Conservation (phyloP, 2,113 vertebrate species). For the Nematolebias whitei region DNA sequence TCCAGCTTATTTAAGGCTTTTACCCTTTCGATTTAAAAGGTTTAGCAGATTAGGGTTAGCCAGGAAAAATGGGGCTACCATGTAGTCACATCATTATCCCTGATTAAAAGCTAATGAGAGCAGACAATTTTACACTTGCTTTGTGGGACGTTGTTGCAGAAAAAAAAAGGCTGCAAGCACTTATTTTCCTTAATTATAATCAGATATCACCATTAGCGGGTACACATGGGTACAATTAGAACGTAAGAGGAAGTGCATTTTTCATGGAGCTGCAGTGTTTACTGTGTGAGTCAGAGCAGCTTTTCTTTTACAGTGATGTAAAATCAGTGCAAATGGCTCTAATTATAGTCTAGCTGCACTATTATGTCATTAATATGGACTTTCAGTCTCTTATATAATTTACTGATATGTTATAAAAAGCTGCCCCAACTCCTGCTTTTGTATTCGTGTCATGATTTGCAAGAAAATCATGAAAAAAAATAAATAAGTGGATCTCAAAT, state of each 20-base stretch:
- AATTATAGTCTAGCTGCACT: slow-evolving; percentile 17
- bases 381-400: slow-evolving; percentile 2
- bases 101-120: slow-evolving; percentile 65
- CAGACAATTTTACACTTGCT: slow-evolving; percentile 44
- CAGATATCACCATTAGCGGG: slow-evolving; percentile 48
- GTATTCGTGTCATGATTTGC: too few relatives aligned
- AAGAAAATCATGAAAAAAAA: too few relatives aligned
- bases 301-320: background rate
- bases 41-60: slow-evolving; percentile 49
- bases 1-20: slow-evolving; percentile 27
- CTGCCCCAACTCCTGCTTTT: background rate
- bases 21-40: slow-evolving; percentile 45
- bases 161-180: slow-evolving; percentile 28
- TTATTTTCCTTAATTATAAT: slow-evolving; percentile 54
- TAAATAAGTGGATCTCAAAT: too few relatives aligned
- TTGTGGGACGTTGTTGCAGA: slow-evolving; percentile 36
- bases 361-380: slow-evolving; percentile 21
- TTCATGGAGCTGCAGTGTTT: slow-evolving; percentile 4
- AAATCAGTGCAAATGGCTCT: slow-evolving; percentile 5
- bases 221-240: slow-evolving; percentile 45
- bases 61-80: slow-evolving; percentile 46
- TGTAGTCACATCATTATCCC: slow-evolving; percentile 59
- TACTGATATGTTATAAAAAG: slow-evolving; percentile 12
- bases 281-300: background rate
- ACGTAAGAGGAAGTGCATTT: slow-evolving; percentile 18